A percentile compares a stretch with the other conserved stretches of the same genome.
Conservation (phyloP, 2,797 vertebrate species). For the Megaceryle alcyon region DNA sequence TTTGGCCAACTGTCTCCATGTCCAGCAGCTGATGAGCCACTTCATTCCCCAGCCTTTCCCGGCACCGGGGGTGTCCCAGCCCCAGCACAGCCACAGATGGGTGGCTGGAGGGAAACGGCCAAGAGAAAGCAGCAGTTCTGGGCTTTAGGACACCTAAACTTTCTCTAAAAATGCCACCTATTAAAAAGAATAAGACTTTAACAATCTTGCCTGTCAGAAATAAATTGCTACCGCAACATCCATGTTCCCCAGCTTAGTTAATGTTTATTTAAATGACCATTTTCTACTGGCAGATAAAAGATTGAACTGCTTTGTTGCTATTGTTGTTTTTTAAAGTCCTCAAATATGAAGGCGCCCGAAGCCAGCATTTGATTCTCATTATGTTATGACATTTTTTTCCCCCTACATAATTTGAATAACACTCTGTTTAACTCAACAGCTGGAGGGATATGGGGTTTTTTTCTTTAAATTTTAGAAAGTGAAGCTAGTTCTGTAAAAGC, state of each 20-base stretch:
- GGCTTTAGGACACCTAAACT: not conserved
- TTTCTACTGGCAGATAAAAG: slow-evolving; percentile 57
- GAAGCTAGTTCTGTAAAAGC: not conserved
- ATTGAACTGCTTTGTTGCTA: slow-evolving; percentile 49
- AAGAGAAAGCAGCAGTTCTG: rapidly evolving
- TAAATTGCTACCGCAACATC: not conserved
- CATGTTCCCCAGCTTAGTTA: slow-evolving; percentile 25
- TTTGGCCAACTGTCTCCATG: rapidly evolving
- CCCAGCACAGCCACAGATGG: rapidly evolving
- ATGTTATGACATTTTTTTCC: slow-evolving; percentile 57
- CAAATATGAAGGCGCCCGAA: slow-evolving; percentile 15
- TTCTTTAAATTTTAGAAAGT: not conserved
- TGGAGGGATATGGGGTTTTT: slow-evolving; percentile 37
- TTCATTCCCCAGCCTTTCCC: not conserved
- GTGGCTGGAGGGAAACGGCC: not conserved
- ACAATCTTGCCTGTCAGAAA: slow-evolving; percentile 2
- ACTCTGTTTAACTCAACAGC: slow-evolving; percentile 67
- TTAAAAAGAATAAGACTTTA: not conserved
- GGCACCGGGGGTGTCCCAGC: not conserved
- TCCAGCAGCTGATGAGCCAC: rapidly evolving
- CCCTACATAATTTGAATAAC: slow-evolving; percentile 67
- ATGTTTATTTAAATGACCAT: slow-evolving; percentile 64
- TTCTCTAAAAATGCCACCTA: not conserved
- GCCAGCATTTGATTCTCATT: slow-evolving; percentile 69
- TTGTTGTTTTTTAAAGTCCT: slow-evolving; percentile 47